These are phyloP conservation scores for Neomonachus schauinslandi DNA, from an alignment of 2,113 vertebrate genomes.

Conservation along the genomic window DNA sequence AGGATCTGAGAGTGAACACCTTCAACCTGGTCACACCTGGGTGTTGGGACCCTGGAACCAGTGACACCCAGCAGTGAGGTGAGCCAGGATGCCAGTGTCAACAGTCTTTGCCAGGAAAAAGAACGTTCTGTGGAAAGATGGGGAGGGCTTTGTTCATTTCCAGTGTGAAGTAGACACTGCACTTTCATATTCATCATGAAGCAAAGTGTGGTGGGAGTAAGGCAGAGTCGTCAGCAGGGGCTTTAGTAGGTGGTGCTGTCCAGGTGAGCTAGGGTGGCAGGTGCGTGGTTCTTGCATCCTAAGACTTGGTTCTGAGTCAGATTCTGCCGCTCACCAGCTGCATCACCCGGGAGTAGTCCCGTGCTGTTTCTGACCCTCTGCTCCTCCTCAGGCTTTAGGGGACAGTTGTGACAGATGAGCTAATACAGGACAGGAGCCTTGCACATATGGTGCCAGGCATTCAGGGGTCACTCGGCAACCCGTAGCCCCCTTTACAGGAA, in stretches of 20 bases:
- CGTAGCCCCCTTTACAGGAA: not conserved
- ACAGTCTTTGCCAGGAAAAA: not conserved
- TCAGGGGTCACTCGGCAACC: accelerated
- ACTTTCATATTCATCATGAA: not conserved
- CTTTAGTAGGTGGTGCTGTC: accelerated
- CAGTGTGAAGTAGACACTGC: not conserved
- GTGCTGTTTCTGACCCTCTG: not conserved
- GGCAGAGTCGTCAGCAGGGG: accelerated
- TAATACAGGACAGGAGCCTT: accelerated
- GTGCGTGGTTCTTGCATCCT: accelerated
- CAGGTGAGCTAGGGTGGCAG: accelerated
- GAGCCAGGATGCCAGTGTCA: not conserved
- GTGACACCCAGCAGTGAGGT: too few relatives aligned
- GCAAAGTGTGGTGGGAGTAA: not conserved
- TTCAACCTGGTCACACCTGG: not conserved
- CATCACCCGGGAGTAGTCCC: accelerated
- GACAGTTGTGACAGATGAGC: not conserved
- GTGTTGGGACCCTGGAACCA: not conserved
- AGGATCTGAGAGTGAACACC: not conserved
- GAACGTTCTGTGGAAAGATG: not conserved
- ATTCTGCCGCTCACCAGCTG: accelerated
- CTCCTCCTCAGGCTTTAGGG: not conserved
- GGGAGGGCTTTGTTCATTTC: not conserved
- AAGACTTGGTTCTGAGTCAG: not conserved
- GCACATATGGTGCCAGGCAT: accelerated